Percentiles rank a stretch among this genome's conserved stretches.
Evolutionary conservation across 2,888 invertebrate species (phyloP).

Genomic region (Nemurella pictetii): DNA sequence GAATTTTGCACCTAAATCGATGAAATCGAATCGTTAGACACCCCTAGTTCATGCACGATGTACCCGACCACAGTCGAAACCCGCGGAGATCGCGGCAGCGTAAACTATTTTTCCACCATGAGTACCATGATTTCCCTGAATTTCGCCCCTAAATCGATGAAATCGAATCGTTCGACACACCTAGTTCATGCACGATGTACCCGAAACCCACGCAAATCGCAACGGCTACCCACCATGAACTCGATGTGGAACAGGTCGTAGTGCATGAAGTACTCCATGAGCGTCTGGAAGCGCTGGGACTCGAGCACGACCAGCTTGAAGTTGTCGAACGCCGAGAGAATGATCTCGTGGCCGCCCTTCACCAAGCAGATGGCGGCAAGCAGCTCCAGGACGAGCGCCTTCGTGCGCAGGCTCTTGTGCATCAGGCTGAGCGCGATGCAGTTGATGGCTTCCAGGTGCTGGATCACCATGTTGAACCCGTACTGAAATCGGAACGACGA

Average conservation of each 20-base stretch:
- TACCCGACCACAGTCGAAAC: no score
- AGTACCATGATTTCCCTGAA: no score
- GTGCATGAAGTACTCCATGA: slow-evolving; percentile 97
- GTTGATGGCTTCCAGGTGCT: slow-evolving; percentile 96
- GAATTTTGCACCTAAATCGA: no score
- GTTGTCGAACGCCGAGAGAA: slow-evolving; percentile 94
- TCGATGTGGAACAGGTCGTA: slow-evolving; percentile 97
- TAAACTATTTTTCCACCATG: no score
- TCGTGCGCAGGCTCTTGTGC: slow-evolving; percentile 95
- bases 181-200: no score
- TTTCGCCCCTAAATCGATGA: no score
- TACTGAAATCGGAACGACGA: slow-evolving; percentile 65
- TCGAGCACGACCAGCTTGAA: slow-evolving; percentile 94
- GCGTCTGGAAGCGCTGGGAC: slow-evolving; percentile 86
- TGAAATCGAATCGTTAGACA: no score
- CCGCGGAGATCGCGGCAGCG: no score
- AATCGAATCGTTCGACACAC: no score
- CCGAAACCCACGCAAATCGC: no score
- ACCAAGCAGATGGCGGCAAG: slow-evolving; percentile 98
- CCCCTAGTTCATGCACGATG: no score
- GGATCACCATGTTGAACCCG: slow-evolving; percentile 98
- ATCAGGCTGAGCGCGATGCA: slow-evolving; percentile 96
- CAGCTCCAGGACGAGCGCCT: slow-evolving; percentile 94
- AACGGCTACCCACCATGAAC: slow-evolving; percentile 91
- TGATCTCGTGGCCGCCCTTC: slow-evolving; percentile 99